Base-by-base conservation (phyloP, 2,797 vertebrate genomes). In the Platyrinchus mystaceus region DNA sequence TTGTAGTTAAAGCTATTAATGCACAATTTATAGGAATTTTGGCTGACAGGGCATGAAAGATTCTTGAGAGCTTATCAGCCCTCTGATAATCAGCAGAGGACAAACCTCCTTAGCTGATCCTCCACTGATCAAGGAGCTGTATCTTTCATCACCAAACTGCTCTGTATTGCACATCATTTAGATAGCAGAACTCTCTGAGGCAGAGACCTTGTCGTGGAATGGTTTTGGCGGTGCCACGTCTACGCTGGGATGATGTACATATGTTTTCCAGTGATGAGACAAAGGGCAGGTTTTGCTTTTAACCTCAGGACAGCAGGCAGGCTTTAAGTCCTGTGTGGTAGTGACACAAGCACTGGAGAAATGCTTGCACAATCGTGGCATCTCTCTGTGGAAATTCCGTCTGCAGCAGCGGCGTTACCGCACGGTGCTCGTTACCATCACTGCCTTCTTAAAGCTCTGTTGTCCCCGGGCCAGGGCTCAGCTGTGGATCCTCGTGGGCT, bases 231-330 rank as follows among this genome's bases (percentile, higher is more conserved):
- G 46, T 46, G 84, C 71, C 87, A 55, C 23, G 2, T 67, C 77
- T 82, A 1, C 0, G 0, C 53, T 60, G 64, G 64, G 37, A 20
- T 3, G 4, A 34, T 18, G n/a, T 21, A 30, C 32, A 0, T 34
- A 11, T 24, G 64, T 77, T 91, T 87, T 77, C 75, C 68, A 75
- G 26, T 6, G 1, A 6, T 30, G 87, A 95, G 46, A 64, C 82
- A 78, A 75, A 87, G 43, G 78, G 22, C 58, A 73, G 87, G 44
- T 77, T 87, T 91, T 87, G 68, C 60, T 84, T 88, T 88, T 62
- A 30, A 77, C 21, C 71, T 75, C 68, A 66, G 84, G 52, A 24
- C 10, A 67, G 50, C 8, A 75, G 66, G 70, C 67, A 68, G 78
- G 63, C 56, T 90, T 77, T 24, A 73, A 73, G 63, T 82, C 43